Conservation (phyloP, 2,113 vertebrate species). For the Psettodes erumei region DNA sequence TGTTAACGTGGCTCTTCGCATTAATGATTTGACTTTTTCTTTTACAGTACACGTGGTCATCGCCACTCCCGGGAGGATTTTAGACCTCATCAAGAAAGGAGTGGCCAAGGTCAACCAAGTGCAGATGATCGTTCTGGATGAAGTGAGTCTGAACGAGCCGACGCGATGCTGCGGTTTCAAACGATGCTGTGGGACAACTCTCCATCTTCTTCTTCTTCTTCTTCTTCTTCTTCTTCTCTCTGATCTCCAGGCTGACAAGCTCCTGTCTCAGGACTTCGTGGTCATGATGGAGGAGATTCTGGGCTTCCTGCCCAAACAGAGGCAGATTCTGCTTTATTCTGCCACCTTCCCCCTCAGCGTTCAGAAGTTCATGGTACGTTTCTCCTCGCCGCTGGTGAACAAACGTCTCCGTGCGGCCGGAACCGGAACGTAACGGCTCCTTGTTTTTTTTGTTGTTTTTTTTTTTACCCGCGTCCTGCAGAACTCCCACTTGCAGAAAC, state of each 20-base stretch:
- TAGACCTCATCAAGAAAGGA: constrained; percentile 99
- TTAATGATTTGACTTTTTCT: too few species aligned
- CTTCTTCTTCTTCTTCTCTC: too few species aligned
- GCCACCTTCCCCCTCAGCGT: constrained; percentile 98
- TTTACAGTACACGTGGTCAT: constrained; percentile 95
- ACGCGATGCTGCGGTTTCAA: too few species aligned
- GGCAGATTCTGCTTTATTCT: constrained; percentile 98
- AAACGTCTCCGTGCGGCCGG: not conserved
- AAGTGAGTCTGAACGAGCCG: constrained; percentile 90
- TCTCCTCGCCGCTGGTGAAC: constrained; percentile 27
- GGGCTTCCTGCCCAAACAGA: constrained; percentile 95
- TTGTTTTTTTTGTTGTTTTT: constrained; percentile 21
- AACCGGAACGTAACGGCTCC: not conserved
- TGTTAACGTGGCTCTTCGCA: not conserved
- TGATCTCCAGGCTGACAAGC: constrained; percentile 91
- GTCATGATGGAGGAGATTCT: constrained; percentile 99
- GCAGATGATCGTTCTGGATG: constrained; percentile 99
- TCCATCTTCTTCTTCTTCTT: too few species aligned
- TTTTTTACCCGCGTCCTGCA: too few species aligned
- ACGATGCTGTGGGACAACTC: too few species aligned
- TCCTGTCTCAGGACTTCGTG: constrained; percentile 99
- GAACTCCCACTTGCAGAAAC: constrained; percentile 97
- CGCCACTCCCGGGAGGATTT: constrained; percentile 97
- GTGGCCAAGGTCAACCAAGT: constrained; percentile 97
- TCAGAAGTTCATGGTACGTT: constrained; percentile 96